Evolutionary conservation across 2,888 invertebrate species (phyloP), one percentile per base, ranked within the genome.

Genomic region (Scaptomyza parva): DNA sequence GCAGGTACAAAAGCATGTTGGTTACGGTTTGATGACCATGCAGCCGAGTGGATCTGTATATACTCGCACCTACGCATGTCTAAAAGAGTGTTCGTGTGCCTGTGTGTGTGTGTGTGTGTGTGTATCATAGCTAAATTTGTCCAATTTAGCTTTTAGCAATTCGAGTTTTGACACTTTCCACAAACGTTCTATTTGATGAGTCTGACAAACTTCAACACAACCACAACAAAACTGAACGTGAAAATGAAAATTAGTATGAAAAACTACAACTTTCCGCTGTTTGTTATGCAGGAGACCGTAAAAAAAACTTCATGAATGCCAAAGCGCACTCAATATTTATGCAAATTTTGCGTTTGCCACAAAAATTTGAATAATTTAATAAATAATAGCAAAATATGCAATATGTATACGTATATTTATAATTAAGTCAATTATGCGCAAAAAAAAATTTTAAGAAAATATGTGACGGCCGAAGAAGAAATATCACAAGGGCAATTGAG

Each of bases 311-410:
- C 63, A 58, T 54, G 43, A 62, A 57, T 51, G 59, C 17, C 37
- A 17, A 17, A 17, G 64, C 70, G 66, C 54, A 64, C 68, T 66
- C 70, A 84, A 86, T 82, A 69, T 76, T 82, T 75, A 88, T 88
- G 78, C 61, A 76, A 86, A 88, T 88, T 78, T 51, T 51, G 40
- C 60, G 73, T 66, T 54, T 78, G 66, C 67, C 64, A 48, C 66
- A 65, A 73, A 33, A 70, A 86, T 85, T 83, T 86, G 65, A 75
- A 84, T 84, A 86, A 86, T 88, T 81, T 83, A 86, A 86, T 86
- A 70, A 63, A 57, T 65, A 62, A 77, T 51, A 76, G 37, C 52
- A 50, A 59, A 54, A 51, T 28, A 28, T 11, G 11, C 1, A 41
- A 40, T 45, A 40, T 35, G 6, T 35, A 14, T 35, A 12, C 3